These are phyloP conservation scores for Thymallus thymallus DNA, from an alignment of 2,113 vertebrate species.

Conservation along the genomic window DNA sequence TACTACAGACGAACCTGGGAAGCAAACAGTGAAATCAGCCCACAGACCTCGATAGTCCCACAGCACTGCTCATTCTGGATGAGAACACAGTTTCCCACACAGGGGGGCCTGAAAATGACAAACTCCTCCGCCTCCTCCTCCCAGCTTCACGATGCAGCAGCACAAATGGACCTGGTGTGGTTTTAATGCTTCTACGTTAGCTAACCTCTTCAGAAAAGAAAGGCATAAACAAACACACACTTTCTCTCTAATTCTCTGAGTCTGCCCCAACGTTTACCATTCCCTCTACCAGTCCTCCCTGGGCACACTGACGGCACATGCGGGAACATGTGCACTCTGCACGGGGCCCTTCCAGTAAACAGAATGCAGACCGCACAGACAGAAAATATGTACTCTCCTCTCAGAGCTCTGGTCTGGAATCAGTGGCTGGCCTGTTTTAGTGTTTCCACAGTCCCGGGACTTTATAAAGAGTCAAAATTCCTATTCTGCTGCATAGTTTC, in stretches of 20 bases:
- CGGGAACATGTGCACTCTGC: slow-evolving; percentile 67
- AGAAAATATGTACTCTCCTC: slow-evolving; percentile 75
- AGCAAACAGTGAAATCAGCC: neutral
- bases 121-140: slow-evolving; percentile 43
- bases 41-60: neutral
- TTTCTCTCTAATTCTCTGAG: slow-evolving; percentile 4
- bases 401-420: slow-evolving; percentile 61
- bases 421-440: slow-evolving; percentile 74
- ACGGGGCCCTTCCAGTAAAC: slow-evolving; percentile 73
- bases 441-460: slow-evolving; percentile 69
- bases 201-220: slow-evolving; percentile 52
- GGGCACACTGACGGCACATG: slow-evolving; percentile 64
- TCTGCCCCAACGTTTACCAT: slow-evolving; percentile 40
- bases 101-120: slow-evolving; percentile 59
- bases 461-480: slow-evolving; percentile 51
- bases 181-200: slow-evolving; percentile 49
- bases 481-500: slow-evolving; percentile 58
- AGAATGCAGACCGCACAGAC: slow-evolving; percentile 73
- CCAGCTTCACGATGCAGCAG: neutral
- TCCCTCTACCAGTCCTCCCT: slow-evolving; percentile 40
- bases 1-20: slow-evolving; percentile 4
- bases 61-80: slow-evolving; percentile 44
- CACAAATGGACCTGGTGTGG: slow-evolving; percentile 42
- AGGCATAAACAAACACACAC: slow-evolving; percentile 29
- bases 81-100: slow-evolving; percentile 61